Base-by-base conservation (phyloP, 2,797 vertebrate genomes). In the Sebastiscus tertius region DNA sequence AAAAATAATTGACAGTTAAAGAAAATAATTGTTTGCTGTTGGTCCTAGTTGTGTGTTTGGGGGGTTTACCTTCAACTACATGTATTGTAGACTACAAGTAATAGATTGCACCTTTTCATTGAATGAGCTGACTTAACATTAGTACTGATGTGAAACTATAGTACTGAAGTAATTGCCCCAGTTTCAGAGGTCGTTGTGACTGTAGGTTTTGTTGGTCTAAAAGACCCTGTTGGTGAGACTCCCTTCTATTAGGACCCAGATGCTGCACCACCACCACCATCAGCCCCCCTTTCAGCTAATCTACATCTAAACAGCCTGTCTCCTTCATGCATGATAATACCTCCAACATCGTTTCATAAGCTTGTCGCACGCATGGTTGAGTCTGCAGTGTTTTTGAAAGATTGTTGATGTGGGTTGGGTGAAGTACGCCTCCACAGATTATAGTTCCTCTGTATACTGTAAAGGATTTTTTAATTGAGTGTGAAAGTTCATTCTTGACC, bases 361-460 rank as follows among this genome's bases (percentile, higher is more conserved):
- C 75, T 59, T 1, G 34, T 80, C 64, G 67, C 60, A 75, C 29
- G 58, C 81, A 63, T 87, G 84, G 59, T 12, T 75, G 72, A 66
- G 24, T 75, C 46, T 68, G 49, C 60, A 49, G 26, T 68, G 68
- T 73, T 72, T 75, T 58, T n/a, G 12, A 18, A 10, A 22, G 65
- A 27, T 49, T 73, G 22, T 71, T 58, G n/a, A 14, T 54, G 52
- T 55, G 18, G 26, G 13, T 34, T 69, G 22, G 22, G 8, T 36
- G 12, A 74, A 42, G 27, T 27, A 4, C 6, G 29, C 26, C 58
- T 63, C 7, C 8, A 39, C 22, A 46, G 11, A 52, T 24, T 24
- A n/a, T 20, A 4, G 13, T 13, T 18, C 16, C 31, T 61, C 11
- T 39, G 31, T 42, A 39, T 39, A 2, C 11, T 71, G 22, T 8